Conservation (phyloP, 2,113 vertebrate species). For the Phainopepla nitens region DNA sequence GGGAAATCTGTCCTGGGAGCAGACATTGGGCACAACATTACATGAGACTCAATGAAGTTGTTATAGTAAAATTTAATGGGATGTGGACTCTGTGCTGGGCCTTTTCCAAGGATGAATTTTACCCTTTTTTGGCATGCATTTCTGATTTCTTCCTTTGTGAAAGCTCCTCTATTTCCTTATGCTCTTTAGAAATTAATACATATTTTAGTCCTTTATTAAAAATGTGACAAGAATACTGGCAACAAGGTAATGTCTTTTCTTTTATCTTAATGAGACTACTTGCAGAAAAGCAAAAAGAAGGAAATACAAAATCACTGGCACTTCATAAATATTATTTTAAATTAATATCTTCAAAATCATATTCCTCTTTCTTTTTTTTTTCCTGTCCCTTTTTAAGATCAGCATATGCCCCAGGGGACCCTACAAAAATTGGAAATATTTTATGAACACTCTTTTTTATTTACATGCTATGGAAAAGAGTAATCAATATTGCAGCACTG, state of each 20-base stretch:
- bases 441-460: neutral
- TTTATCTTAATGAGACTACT: neutral
- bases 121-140: neutral
- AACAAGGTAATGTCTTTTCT: neutral
- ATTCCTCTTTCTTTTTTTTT: neutral
- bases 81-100: neutral
- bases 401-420: neutral
- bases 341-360: neutral
- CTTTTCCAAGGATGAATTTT: neutral
- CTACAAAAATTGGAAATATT: neutral
- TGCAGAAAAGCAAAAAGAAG: neutral
- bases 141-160: neutral
- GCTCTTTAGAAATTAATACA: neutral
- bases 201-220: neutral
- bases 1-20: neutral
- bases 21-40: neutral
- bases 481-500: neutral
- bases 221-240: neutral
- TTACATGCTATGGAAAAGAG: neutral
- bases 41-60: neutral
- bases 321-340: neutral
- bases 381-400: neutral
- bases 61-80: neutral
- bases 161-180: neutral
- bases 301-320: neutral